Conservation (phyloP, 23 tunicate genomes). For the Corella eumyota region DNA sequence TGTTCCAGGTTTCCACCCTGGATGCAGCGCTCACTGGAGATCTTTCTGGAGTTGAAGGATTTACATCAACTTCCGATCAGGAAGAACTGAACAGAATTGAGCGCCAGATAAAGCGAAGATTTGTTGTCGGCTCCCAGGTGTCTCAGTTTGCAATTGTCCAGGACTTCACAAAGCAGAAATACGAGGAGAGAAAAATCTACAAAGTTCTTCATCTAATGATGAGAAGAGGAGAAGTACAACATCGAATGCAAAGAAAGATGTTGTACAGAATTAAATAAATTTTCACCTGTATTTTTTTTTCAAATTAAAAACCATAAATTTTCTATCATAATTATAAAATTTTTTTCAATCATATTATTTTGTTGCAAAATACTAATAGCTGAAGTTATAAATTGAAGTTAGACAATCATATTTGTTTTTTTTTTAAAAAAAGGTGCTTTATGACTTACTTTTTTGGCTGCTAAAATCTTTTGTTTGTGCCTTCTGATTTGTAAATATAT, state of each 20-base stretch:
- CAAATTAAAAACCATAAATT: too few species aligned
- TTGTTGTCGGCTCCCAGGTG: slow-evolving; percentile 89
- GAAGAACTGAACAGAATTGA: slow-evolving; percentile 93
- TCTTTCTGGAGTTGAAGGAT: slow-evolving; percentile 97
- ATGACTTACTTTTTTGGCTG: too few species aligned
- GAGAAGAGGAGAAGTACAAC: slow-evolving; percentile 92
- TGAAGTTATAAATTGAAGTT: too few species aligned
- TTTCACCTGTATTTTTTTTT: too few species aligned
- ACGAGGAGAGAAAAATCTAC: slow-evolving; percentile 79
- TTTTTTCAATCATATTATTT: too few species aligned
- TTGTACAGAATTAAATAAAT: slow-evolving; percentile 72
- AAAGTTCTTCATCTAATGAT: slow-evolving; percentile 89
- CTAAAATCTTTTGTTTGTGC: too few species aligned
- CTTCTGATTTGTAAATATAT: too few species aligned
- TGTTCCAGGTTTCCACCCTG: slow-evolving; percentile 89
- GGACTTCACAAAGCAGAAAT: slow-evolving; percentile 78
- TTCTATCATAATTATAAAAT: too few species aligned
- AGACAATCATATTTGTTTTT: too few species aligned
- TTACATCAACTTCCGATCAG: slow-evolving; percentile 92
- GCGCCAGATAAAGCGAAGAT: slow-evolving; percentile 89
- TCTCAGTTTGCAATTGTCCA: slow-evolving; percentile 87
- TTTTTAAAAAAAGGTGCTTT: too few species aligned
- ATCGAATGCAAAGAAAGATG: slow-evolving; percentile 98
- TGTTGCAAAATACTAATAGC: too few species aligned
- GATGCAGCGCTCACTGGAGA: slow-evolving; percentile 98